A percentile compares a stretch with the other conserved stretches of the same genome.
Conservation (phyloP, 1,140 invertebrate genomes). For the Nasonia giraulti region DNA sequence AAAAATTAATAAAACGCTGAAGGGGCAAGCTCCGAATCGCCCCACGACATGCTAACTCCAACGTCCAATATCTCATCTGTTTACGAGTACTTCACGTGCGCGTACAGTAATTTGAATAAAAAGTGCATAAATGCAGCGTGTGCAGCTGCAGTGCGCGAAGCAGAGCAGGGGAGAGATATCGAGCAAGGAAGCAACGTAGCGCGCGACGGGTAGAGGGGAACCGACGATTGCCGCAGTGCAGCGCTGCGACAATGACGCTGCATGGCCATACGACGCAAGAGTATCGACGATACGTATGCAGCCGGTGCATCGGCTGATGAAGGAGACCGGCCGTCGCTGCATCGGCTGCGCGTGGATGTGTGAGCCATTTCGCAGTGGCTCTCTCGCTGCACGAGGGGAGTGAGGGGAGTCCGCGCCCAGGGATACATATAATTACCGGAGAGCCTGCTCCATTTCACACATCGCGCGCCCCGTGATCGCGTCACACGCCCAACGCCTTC, state of each 20-base stretch:
- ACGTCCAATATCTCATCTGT: conserved; percentile 31
- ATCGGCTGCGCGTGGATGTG: neutral
- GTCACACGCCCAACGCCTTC: conserved; percentile 71
- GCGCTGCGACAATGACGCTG: conserved; percentile 50
- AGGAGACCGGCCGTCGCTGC: neutral
- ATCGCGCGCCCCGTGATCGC: conserved; percentile 72
- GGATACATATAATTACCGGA: conserved; percentile 73
- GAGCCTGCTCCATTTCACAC: conserved; percentile 73
- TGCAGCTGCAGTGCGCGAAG: conserved; percentile 32
- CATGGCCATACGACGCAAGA: conserved; percentile 4
- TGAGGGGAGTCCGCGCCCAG: conserved; percentile 42
- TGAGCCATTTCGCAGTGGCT: neutral
- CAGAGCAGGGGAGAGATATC: conserved; percentile 20
- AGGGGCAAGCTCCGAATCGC: neutral
- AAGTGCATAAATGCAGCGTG: conserved; percentile 20
- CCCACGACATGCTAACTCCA: conserved; percentile 16
- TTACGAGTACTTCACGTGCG: conserved; percentile 36
- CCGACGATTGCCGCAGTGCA: conserved; percentile 40
- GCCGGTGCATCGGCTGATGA: conserved; percentile 24
- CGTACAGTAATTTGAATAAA: conserved; percentile 33
- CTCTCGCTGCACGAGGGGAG: neutral
- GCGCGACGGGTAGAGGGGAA: neutral
- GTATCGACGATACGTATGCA: conserved; percentile 25
- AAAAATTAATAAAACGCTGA: neutral
- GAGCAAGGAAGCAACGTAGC: neutral